Evolutionary conservation across 2,113 vertebrate species (phyloP).

Genomic region (Macheiramphus alcinus): DNA sequence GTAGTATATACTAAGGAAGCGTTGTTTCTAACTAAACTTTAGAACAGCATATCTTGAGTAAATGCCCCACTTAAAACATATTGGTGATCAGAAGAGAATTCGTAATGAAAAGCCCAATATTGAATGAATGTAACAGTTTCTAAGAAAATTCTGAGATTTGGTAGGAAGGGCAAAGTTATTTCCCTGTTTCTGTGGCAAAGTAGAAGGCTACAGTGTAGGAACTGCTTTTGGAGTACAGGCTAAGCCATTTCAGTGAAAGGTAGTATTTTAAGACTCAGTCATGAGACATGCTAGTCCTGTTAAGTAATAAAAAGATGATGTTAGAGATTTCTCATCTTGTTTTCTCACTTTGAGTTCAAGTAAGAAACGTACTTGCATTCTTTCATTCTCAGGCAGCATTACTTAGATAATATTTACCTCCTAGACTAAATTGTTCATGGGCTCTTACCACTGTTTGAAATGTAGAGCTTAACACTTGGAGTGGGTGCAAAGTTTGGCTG

Average conservation of each 20-base stretch:
- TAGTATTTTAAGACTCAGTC: not conserved
- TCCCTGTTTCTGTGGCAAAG: not conserved
- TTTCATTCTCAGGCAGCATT: not conserved
- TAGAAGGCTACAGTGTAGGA: not conserved
- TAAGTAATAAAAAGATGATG: not conserved
- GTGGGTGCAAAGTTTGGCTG: not conserved
- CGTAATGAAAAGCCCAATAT: not conserved
- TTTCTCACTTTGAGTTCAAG: not conserved
- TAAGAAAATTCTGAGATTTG: not conserved
- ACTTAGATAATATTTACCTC: not conserved
- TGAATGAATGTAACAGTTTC: not conserved
- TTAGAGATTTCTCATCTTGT: not conserved
- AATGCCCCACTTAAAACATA: not conserved
- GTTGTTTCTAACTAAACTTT: not conserved
- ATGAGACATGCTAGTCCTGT: not conserved
- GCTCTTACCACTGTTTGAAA: not conserved
- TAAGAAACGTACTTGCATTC: not conserved
- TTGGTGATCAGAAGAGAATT: not conserved
- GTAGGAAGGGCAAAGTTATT: not conserved
- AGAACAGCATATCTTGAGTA: not conserved
- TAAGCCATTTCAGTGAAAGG: not conserved
- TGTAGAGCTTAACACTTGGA: not conserved
- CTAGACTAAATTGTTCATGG: not conserved
- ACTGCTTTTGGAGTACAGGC: not conserved
- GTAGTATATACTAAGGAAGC: not conserved